A percentile compares a stretch with the other conserved stretches of the same genome.
Conservation (phyloP, 2,113 vertebrate genomes). For the Spheniscus mendiculus region DNA sequence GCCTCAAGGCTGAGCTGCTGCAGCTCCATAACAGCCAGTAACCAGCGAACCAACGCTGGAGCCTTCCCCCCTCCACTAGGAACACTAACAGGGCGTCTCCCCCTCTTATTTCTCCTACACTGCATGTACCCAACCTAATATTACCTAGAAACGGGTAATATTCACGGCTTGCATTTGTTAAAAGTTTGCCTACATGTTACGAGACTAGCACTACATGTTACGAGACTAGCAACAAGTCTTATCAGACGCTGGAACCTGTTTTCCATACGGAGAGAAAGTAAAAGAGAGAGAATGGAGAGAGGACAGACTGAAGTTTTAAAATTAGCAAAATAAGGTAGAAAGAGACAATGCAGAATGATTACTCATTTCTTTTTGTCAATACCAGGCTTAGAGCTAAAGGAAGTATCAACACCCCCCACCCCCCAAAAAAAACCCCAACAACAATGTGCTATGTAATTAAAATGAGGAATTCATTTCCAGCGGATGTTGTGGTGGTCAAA, state of each 20-base stretch:
- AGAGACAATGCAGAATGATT: not conserved
- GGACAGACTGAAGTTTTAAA: not conserved
- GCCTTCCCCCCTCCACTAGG: not conserved
- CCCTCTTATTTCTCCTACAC: not conserved
- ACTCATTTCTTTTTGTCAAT: not conserved
- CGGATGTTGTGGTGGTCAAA: not conserved
- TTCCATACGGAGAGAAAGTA: not conserved
- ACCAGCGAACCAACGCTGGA: not conserved
- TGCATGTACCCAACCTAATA: too few species aligned
- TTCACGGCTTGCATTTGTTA: not conserved
- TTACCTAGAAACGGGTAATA: not conserved
- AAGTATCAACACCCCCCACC: not conserved
- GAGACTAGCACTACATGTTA: not conserved
- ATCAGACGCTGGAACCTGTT: not conserved
- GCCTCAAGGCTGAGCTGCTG: not conserved
- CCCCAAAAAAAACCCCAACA: not conserved
- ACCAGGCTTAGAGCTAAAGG: not conserved
- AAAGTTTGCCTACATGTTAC: not conserved
- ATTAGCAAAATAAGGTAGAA: not conserved
- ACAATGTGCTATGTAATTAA: not conserved
- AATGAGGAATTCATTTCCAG: not conserved
- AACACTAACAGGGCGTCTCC: not conserved
- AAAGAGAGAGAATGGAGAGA: not conserved
- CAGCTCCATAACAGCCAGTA: accelerated
- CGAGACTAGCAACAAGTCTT: not conserved